Evolutionary conservation across 1,140 invertebrate genomes (phyloP), one percentile per base, ranked within the genome.

Genomic region (Scaptodrosophila lebanonensis): DNA sequence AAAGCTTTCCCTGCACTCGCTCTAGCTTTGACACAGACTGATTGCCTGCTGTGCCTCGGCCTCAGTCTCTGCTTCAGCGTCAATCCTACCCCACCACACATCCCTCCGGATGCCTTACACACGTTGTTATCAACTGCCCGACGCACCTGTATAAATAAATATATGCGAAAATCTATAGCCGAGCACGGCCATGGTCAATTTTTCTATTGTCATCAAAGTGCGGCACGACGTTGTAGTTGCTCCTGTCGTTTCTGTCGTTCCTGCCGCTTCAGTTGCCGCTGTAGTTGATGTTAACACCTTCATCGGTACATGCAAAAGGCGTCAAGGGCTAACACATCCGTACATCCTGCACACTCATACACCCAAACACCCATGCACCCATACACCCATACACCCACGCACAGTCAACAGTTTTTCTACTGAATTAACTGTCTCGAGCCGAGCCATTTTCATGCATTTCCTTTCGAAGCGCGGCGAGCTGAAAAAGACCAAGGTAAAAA

Each of bases 211-310:
- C 61, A 65, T 66, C 63, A 51, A 13, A 45, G 63, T 57, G 38
- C 35, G 18, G 16, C 50, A 36, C 61, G 49, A 65, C 62, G 65
- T n/a, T n/a, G n/a, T n/a, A n/a, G n/a, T n/a, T n/a, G n/a, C n/a
- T n/a, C n/a, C n/a, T n/a, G n/a, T n/a, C n/a, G n/a, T n/a, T n/a
- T n/a, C n/a, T n/a, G n/a, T n/a, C n/a, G n/a, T n/a, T n/a, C n/a
- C n/a, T n/a, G n/a, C n/a, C n/a, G n/a, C n/a, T n/a, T n/a, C n/a
- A n/a, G n/a, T n/a, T n/a, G n/a, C n/a, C n/a, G n/a, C n/a, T n/a
- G n/a, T n/a, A 36, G 61, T 66, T 65, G 63, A 61, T 57, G 63
- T 66, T 58, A 65, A 66, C 63, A 66, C 63, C 52, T 66, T 49
- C 44, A 52, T 50, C 39, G 52, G 44, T 66, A 66, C 61, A 66